These are phyloP conservation scores for Cheilosia vernalis DNA, from an alignment of 2,888 invertebrate species.

Conservation along the genomic window DNA sequence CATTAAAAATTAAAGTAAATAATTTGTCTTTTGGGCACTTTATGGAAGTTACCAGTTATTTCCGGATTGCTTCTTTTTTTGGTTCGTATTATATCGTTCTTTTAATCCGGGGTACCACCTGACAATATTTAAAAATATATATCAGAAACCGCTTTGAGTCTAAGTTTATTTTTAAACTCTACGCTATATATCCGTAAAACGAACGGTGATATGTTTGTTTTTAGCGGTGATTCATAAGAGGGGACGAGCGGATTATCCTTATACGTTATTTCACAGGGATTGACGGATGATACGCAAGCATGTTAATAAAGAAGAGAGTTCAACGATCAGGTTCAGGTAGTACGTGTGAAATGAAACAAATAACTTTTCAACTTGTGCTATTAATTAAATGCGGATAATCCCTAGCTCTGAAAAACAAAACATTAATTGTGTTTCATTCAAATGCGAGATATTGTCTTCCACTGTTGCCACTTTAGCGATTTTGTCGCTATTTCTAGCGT, in stretches of 20 bases:
- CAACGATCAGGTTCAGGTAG: conserved; percentile 27
- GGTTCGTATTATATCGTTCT: conserved; percentile 19
- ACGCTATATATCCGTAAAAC: conserved; percentile 5
- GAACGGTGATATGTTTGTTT: conserved; percentile 23
- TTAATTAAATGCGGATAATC: conserved; percentile 4
- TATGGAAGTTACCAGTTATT: conserved; percentile 26
- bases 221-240: conserved; percentile 39
- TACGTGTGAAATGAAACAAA: conserved; percentile 1
- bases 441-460: too few relatives aligned
- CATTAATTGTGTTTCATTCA: neutral
- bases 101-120: conserved; percentile 42
- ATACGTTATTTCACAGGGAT: conserved; percentile 24
- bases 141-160: conserved; percentile 21
- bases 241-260: conserved; percentile 30
- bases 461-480: too few relatives aligned
- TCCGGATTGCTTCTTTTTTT: conserved; percentile 22
- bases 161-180: conserved; percentile 53
- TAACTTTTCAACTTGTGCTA: conserved; percentile 4
- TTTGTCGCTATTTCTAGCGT: too few relatives aligned
- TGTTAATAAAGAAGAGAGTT: conserved; percentile 36
- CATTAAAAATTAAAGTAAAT: conserved; percentile 40
- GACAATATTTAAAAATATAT: conserved; percentile 51
- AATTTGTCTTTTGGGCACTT: conserved; percentile 35
- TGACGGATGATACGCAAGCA: conserved; percentile 20
- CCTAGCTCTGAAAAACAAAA: neutral